These are phyloP conservation scores for Drosophila neonasuta DNA, from an alignment of 2,888 invertebrate genomes.

Conservation along the genomic window DNA sequence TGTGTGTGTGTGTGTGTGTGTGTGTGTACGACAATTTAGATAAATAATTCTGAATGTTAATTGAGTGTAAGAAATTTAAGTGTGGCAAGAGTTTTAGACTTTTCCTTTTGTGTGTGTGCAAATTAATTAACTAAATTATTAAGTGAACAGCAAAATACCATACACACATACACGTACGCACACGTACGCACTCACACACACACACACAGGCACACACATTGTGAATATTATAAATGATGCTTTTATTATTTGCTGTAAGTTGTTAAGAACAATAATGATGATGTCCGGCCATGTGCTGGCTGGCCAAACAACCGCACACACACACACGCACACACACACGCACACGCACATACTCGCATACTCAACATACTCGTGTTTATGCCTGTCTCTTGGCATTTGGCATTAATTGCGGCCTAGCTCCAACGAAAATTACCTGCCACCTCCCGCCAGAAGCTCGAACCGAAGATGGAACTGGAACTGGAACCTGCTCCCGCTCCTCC, in stretches of 20 bases:
- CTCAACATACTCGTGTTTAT: slow-evolving; percentile 14
- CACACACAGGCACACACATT: slow-evolving; percentile 4
- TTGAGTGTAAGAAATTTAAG: slow-evolving; percentile 73
- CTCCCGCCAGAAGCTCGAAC: background rate
- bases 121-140: slow-evolving; percentile 77
- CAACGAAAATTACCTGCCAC: slow-evolving; percentile 66
- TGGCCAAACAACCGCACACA: slow-evolving; percentile 14
- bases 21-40: slow-evolving; percentile 60
- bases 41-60: slow-evolving; percentile 76
- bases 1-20: slow-evolving; percentile 14
- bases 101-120: slow-evolving; percentile 58
- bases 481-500: background rate
- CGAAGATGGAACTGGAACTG: too few species aligned
- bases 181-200: slow-evolving; percentile 7
- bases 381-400: slow-evolving; percentile 57
- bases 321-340: background rate
- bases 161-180: slow-evolving; percentile 29
- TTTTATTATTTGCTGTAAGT: slow-evolving; percentile 72
- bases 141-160: slow-evolving; percentile 53
- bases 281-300: slow-evolving; percentile 71
- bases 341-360: slow-evolving; percentile 7
- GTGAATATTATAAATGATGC: slow-evolving; percentile 71
- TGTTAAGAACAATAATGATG: slow-evolving; percentile 71
- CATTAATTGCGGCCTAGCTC: slow-evolving; percentile 76
- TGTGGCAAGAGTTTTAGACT: slow-evolving; percentile 56